Conservation (phyloP, 1,140 invertebrate genomes). For the Laupala kohalensis region DNA sequence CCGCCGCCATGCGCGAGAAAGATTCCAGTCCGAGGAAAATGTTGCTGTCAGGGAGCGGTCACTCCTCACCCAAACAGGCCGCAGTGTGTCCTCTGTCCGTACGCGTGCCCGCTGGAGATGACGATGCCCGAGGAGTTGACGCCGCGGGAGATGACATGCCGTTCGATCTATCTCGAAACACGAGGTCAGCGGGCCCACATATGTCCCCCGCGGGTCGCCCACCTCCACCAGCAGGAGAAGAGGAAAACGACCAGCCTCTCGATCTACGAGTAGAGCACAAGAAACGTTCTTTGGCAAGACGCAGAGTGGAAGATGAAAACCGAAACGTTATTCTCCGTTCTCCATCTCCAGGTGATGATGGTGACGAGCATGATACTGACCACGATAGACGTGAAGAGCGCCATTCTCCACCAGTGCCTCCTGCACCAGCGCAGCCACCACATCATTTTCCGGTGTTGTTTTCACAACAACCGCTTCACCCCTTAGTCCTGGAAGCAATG, state of each 20-base stretch:
- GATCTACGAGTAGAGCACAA: constrained; percentile 73
- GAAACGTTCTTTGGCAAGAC: constrained; percentile 33
- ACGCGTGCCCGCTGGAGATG: constrained; percentile 30
- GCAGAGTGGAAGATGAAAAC: constrained; percentile 58
- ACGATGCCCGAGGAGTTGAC: constrained; percentile 8
- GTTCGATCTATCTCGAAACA: constrained; percentile 40
- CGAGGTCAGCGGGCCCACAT: constrained; percentile 22
- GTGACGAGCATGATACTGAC: background rate
- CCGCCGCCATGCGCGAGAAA: constrained; percentile 56
- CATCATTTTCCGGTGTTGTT: constrained; percentile 31
- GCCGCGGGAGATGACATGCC: constrained; percentile 32
- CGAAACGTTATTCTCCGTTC: constrained; percentile 45
- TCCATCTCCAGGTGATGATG: constrained; percentile 29
- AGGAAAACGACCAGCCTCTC: constrained; percentile 57
- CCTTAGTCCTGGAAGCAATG: constrained; percentile 55
- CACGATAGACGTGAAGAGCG: background rate
- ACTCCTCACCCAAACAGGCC: constrained; percentile 55
- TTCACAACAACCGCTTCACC: constrained; percentile 45
- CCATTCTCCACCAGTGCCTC: background rate
- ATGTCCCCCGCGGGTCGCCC: constrained; percentile 24
- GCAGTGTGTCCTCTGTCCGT: constrained; percentile 51
- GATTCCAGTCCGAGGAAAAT: constrained; percentile 64
- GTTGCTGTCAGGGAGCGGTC: constrained; percentile 30
- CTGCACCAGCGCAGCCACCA: background rate
- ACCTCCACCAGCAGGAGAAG: constrained; percentile 27